Conservation (phyloP, 2,888 invertebrate species). For the Microdon myrmicae region DNA sequence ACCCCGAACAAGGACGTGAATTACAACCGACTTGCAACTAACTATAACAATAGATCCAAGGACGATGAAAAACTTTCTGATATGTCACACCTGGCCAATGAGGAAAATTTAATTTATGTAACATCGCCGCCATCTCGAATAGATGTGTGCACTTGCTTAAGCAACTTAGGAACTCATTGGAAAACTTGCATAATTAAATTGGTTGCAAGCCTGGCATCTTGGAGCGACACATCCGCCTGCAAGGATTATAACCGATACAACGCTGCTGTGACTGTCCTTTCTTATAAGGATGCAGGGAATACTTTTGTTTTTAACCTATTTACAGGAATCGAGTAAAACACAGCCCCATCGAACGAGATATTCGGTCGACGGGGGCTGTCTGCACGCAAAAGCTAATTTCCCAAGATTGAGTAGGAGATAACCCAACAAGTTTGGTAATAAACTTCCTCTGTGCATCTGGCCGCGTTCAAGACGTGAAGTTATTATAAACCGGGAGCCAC, state of each 20-base stretch:
- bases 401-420: slow-evolving; percentile 45
- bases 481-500: too few species aligned
- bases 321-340: slow-evolving; percentile 11
- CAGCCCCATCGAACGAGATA: neutral
- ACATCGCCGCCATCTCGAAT: slow-evolving; percentile 37
- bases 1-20: neutral
- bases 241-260: slow-evolving; percentile 19
- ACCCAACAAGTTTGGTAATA: slow-evolving; percentile 49
- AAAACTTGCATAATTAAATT: slow-evolving; percentile 50
- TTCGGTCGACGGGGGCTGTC: neutral
- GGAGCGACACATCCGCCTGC: slow-evolving; percentile 14
- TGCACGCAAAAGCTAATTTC: slow-evolving; percentile 40
- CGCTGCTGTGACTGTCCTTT: too few species aligned
- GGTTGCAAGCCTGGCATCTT: slow-evolving; percentile 36
- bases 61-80: slow-evolving; percentile 42
- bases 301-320: slow-evolving; percentile 34
- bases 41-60: neutral
- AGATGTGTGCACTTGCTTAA: slow-evolving; percentile 23
- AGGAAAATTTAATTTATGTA: slow-evolving; percentile 49
- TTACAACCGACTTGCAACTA: too few species aligned
- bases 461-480: slow-evolving; percentile 37
- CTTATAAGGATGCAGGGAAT: slow-evolving; percentile 30
- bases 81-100: slow-evolving; percentile 51
- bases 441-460: slow-evolving; percentile 45
- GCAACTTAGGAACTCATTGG: slow-evolving; percentile 12